Evolutionary conservation across 2,888 invertebrate species (phyloP), one percentile per base, ranked within the genome.

Genomic region (Drosophila mercatorum): DNA sequence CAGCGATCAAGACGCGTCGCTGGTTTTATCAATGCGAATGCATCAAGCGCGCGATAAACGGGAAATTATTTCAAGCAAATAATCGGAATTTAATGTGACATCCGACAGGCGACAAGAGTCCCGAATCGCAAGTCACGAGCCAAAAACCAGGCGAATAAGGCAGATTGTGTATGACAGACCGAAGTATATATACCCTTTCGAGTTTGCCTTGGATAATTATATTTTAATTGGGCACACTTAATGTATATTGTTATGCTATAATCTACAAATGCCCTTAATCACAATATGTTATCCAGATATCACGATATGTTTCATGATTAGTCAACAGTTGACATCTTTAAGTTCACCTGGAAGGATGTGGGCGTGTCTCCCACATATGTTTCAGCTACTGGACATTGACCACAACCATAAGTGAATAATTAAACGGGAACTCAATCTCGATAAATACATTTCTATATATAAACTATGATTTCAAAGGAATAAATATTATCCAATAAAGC

Each of bases 11-110:
- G 59, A 66, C 28, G 40, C 66, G 59, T 61, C 63, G 44, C 46
- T 38, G 47, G 28, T 12, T 51, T 72, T 75, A 75, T 79, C 82
- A 62, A 64, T 68, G 72, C 63, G 78, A 66, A 75, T 60, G 72
- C 68, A 81, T 78, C 78, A 62, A 51, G 28, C 53, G 43, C 40
- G 67, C 71, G 83, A 85, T 88, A 83, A 83, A 71, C 78, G 77
- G 69, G 73, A 83, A 83, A 87, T 83, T 83, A 87, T 88, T 88
- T 88, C 87, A 87, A 78, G 79, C 88, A 85, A 88, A 85, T 89
- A 89, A 88, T 83, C 80, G 75, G 85, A 85, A 78, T 85, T 87
- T 89, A 88, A 88, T 83, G 80, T 87, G 88, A 88, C 87, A 80
- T 80, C 76, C 88, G 81, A 86, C 88, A 80, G 71, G 71, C 80